Evolutionary conservation across 2,113 vertebrate species (phyloP), one percentile per base, ranked within the genome.

Genomic region (Seriola rivoliana): DNA sequence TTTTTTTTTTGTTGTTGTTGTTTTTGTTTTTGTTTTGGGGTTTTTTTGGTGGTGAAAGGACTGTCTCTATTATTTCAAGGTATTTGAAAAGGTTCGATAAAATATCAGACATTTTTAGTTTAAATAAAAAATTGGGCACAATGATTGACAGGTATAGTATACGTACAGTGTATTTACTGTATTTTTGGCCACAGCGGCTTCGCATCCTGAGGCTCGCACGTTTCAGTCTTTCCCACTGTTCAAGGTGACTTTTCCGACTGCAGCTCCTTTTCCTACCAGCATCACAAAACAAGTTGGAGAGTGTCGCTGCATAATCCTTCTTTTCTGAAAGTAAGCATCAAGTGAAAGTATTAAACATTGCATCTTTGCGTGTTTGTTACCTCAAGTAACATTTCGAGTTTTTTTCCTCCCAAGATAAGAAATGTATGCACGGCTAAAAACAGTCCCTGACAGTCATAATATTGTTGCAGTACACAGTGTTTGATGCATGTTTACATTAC

Each of bases 161-260:
- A 60, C 34, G 6, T n/a, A 48, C 5, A 50, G 11, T 59, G 46
- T 36, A 10, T 48, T 16, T 34, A 50, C 25, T n/a, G 21, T 12
- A 38, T 62, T 29, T 75, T 21, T 52, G n/a, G 16, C 50, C 23
- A 32, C 2, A 19, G 21, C 40, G 46, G 25, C 34, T 32, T 72
- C 29, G 69, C 40, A 60, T 19, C n/a, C 54, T 38, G 34, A 46
- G 38, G 34, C 29, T 58, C 19, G 16, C 46, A 65, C 48, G 21
- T 75, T 67, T 64, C n/a, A 21, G 2, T 59, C 60, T 75, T 11
- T 40, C 12, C 1, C 19, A 62, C 9, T 75, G 6, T 77, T 81
- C 48, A 82, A 69, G 40, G 55, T 73, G 50, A 80, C 69, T 73
- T 80, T 3, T 71, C 57, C 77, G 62, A 34, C 23, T 68, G 34